Percentiles rank a stretch among this genome's conserved stretches.
These are phyloP conservation scores for Ypsolopha sequella DNA, from an alignment of 2,888 invertebrate species.

Conservation along the genomic window DNA sequence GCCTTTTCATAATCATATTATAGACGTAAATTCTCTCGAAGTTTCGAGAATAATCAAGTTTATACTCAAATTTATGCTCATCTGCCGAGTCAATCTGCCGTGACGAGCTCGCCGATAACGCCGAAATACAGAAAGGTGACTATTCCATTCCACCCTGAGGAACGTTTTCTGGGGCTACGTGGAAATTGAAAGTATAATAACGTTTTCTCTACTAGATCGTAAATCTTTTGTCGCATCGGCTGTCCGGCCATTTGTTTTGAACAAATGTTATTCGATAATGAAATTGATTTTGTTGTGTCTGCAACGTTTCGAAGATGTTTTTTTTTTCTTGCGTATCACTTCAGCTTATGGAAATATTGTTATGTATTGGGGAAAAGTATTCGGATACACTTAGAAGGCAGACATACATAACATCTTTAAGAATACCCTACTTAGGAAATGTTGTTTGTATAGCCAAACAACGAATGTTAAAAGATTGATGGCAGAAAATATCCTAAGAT, in stretches of 20 bases:
- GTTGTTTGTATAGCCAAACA: too few relatives aligned
- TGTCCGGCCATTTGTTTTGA: conserved; percentile 37
- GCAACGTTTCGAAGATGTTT: neutral
- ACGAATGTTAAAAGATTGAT: too few relatives aligned
- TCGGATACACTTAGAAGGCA: too few relatives aligned
- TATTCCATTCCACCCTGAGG: conserved; percentile 25
- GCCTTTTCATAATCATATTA: conserved; percentile 40
- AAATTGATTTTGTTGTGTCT: conserved; percentile 12
- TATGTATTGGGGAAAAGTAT: too few relatives aligned
- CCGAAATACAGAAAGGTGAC: conserved; percentile 6
- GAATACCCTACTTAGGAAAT: too few relatives aligned
- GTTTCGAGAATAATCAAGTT: conserved; percentile 42
- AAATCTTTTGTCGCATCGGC: conserved; percentile 37
- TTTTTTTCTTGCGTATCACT: too few relatives aligned
- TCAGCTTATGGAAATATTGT: too few relatives aligned
- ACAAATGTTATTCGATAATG: conserved; percentile 19
- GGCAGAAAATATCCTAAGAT: too few relatives aligned
- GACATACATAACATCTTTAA: too few relatives aligned
- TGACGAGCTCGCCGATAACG: conserved; percentile 3
- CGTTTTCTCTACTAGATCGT: conserved; percentile 38
- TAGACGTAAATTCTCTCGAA: conserved; percentile 35
- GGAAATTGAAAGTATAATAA: conserved; percentile 48
- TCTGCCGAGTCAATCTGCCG: conserved; percentile 24
- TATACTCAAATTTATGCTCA: conserved; percentile 32
- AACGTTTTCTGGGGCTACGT: conserved; percentile 16